Evolutionary conservation across 2,797 vertebrate genomes (phyloP).

Genomic region (Gastrophryne carolinensis): DNA sequence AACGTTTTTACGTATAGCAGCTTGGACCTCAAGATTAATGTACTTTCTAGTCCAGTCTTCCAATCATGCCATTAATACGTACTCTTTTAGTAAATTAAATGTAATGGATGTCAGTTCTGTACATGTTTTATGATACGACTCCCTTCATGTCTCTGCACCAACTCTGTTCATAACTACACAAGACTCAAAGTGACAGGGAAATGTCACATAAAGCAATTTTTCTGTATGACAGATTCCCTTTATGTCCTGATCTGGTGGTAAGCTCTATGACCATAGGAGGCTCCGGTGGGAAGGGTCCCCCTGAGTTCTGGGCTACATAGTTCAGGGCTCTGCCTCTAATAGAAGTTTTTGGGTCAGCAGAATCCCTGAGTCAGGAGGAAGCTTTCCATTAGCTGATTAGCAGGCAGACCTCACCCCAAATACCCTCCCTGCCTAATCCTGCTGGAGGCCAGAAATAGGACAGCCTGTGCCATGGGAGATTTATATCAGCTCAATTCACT

Average conservation of each 20-base stretch:
- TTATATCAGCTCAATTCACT: conserved; percentile 5
- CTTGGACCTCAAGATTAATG: too few species aligned
- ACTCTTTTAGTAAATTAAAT: too few species aligned
- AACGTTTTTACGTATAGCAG: too few species aligned
- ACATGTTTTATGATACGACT: not conserved
- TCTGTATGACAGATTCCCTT: not conserved
- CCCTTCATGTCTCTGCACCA: too few species aligned
- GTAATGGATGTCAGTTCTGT: too few species aligned
- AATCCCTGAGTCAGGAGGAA: conserved; percentile 37
- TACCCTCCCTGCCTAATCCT: conserved; percentile 45
- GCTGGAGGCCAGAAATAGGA: conserved; percentile 39
- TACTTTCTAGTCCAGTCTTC: too few species aligned
- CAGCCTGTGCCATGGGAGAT: conserved; percentile 33
- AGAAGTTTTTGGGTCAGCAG: conserved; percentile 30
- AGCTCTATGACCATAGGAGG: not conserved
- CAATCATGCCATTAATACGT: too few species aligned
- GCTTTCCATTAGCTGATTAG: conserved; percentile 48
- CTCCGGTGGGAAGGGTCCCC: conserved; percentile 12
- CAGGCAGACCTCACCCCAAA: conserved; percentile 35
- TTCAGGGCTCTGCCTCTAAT: conserved; percentile 11
- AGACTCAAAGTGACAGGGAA: not conserved
- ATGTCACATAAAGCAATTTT: not conserved
- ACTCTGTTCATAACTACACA: too few species aligned
- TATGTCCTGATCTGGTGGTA: not conserved
- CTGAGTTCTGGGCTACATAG: not conserved